Conservation (phyloP, 2,113 vertebrate genomes). For the Podarcis muralis region DNA sequence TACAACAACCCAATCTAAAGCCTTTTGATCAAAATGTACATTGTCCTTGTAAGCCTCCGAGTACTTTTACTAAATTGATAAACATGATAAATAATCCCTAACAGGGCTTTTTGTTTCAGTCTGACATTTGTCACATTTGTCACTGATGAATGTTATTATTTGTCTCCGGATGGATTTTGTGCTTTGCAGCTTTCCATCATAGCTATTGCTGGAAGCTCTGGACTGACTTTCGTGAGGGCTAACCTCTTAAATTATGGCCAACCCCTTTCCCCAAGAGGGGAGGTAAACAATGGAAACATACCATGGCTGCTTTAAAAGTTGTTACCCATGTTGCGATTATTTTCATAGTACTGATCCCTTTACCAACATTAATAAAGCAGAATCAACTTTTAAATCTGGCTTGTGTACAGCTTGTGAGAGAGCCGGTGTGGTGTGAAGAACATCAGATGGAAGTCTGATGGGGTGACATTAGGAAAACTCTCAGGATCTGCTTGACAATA, state of each 20-base stretch:
- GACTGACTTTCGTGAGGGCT: not conserved
- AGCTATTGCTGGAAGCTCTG: constrained; percentile 28
- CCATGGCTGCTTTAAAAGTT: not conserved
- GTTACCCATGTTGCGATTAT: not conserved
- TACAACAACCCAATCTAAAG: accelerated
- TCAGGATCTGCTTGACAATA: not conserved
- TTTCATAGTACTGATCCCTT: not conserved
- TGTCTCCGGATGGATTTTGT: constrained; percentile 41
- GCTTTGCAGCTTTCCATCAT: constrained; percentile 48
- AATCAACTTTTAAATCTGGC: not conserved
- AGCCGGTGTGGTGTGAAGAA: not conserved
- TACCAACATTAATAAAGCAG: not conserved
- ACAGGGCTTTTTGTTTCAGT: constrained; percentile 33
- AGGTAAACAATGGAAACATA: not conserved
- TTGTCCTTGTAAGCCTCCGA: not conserved
- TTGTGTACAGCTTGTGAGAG: not conserved
- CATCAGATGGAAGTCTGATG: not conserved
- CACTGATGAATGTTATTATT: constrained; percentile 52
- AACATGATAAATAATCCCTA: constrained; percentile 32
- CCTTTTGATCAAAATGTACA: constrained; percentile 5
- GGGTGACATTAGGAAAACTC: not conserved
- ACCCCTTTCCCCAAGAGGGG: not conserved
- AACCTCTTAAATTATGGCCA: constrained; percentile 15
- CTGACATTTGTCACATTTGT: constrained; percentile 39
- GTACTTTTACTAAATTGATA: constrained; percentile 31